These are phyloP conservation scores for Neoaliturus tenellus DNA, from an alignment of 2,888 invertebrate species.

Conservation along the genomic window DNA sequence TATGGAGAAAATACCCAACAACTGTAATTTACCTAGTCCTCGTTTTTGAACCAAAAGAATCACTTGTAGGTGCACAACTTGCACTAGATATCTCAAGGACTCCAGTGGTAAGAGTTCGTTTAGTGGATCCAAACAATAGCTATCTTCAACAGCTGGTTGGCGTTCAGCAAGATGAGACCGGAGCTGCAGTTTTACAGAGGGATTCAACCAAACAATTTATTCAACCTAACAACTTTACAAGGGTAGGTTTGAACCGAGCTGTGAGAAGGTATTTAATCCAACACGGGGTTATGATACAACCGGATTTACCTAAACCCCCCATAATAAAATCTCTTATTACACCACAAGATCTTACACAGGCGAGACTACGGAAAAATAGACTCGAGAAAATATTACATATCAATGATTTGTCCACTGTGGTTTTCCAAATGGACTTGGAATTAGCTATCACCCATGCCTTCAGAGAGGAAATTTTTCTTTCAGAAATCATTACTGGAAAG, in stretches of 20 bases:
- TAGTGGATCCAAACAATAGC: slow-evolving; percentile 71
- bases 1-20: slow-evolving; percentile 75
- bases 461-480: background rate
- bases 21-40: slow-evolving; percentile 78
- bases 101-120: slow-evolving; percentile 76
- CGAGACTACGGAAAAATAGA: background rate
- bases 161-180: slow-evolving; percentile 78
- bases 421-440: background rate
- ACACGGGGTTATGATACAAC: slow-evolving; percentile 59
- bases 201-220: too few relatives aligned
- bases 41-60: slow-evolving; percentile 79
- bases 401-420: background rate
- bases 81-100: slow-evolving; percentile 80
- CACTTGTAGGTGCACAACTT: slow-evolving; percentile 80
- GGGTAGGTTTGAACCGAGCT: background rate
- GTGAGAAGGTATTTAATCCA: slow-evolving; percentile 58
- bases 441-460: background rate
- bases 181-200: too few relatives aligned
- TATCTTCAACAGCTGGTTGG: slow-evolving; percentile 77
- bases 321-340: slow-evolving; percentile 83
- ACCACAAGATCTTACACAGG: background rate
- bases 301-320: slow-evolving; percentile 76
- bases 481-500: background rate
- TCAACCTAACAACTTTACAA: background rate
- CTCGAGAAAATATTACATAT: background rate